These are phyloP conservation scores for Pollenia griseotomentosa DNA, from an alignment of 2,888 invertebrate genomes.

Conservation along the genomic window DNA sequence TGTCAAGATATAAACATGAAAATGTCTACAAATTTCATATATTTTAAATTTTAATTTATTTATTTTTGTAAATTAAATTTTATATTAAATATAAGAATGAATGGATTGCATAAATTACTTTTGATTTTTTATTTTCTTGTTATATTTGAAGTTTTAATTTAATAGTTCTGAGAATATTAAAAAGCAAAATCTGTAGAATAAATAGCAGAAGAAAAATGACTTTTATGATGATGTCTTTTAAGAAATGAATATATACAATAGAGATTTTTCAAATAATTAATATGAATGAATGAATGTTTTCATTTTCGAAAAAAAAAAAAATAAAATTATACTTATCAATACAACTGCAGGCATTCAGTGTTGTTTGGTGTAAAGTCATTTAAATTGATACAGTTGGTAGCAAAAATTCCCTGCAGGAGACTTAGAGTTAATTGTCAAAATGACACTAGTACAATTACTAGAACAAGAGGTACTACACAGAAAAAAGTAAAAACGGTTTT, in stretches of 20 bases:
- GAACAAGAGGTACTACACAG: too few species aligned
- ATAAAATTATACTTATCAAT: slow-evolving; percentile 6
- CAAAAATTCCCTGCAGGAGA: too few species aligned
- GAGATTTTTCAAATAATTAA: neutral
- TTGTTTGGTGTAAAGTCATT: neutral
- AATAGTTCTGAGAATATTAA: slow-evolving; percentile 8
- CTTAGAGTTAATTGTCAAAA: too few species aligned
- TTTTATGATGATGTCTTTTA: slow-evolving; percentile 5
- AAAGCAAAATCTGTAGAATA: slow-evolving; percentile 5
- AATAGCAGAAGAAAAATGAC: neutral
- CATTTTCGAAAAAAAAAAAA: neutral
- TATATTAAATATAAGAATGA: neutral
- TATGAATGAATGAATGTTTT: neutral
- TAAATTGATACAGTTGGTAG: too few species aligned
- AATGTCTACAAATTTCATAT: slow-evolving; percentile 12
- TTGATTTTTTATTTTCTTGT: neutral
- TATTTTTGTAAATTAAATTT: slow-evolving; percentile 28
- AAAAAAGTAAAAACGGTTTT: too few species aligned
- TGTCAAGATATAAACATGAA: neutral
- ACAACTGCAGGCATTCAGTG: slow-evolving; percentile 14
- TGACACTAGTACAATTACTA: too few species aligned
- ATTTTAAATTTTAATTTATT: slow-evolving; percentile 21
- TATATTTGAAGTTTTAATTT: neutral
- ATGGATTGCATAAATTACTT: neutral
- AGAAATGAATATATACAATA: neutral